A percentile compares a stretch with the other conserved stretches of the same genome.
phyloP scores from a whole-genome alignment of 1,140 invertebrate species.

The Drosophila tropicalis region DNA sequence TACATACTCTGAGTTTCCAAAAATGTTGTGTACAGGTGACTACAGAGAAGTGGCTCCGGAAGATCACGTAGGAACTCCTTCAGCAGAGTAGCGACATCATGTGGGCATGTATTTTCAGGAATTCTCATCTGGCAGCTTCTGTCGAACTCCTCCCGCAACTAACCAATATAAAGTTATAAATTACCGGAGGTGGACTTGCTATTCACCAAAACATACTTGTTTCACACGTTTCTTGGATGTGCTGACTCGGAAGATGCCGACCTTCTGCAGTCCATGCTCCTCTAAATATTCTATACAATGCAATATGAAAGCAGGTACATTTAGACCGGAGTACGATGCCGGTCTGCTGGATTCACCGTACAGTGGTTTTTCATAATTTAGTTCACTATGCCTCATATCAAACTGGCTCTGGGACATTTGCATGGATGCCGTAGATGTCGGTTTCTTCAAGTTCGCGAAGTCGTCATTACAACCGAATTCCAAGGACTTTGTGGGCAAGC shows the following conservation, averaged over 20 bases:
- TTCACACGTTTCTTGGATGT: conserved; percentile 95
- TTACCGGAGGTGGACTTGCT: background rate
- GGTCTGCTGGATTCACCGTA: conserved; percentile 22
- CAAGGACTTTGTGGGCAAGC: conserved; percentile 57
- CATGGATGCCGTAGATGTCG: conserved; percentile 33
- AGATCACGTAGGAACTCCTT: conserved; percentile 97
- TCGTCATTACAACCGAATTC: conserved; percentile 28
- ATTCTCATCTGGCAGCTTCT: conserved; percentile 90
- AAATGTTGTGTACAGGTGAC: conserved; percentile 94
- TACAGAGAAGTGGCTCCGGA: conserved; percentile 95
- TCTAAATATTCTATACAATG: conserved; percentile 93
- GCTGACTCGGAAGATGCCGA: conserved; percentile 95
- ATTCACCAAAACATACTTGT: conserved; percentile 86
- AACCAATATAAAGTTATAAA: conserved; percentile 48
- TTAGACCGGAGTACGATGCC: conserved; percentile 49
- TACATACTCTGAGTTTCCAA: conserved; percentile 94
- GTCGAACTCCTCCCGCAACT: conserved; percentile 96
- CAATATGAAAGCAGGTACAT: conserved; percentile 89
- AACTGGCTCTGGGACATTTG: conserved; percentile 63
- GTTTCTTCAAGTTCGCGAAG: conserved; percentile 40
- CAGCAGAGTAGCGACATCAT: conserved; percentile 95
- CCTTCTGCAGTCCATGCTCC: conserved; percentile 90
- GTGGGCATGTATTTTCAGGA: conserved; percentile 92
- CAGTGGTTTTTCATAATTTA: conserved; percentile 75
- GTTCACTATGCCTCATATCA: conserved; percentile 85